Conservation (phyloP, 2,888 invertebrate genomes). For the Bellardia pandia region DNA sequence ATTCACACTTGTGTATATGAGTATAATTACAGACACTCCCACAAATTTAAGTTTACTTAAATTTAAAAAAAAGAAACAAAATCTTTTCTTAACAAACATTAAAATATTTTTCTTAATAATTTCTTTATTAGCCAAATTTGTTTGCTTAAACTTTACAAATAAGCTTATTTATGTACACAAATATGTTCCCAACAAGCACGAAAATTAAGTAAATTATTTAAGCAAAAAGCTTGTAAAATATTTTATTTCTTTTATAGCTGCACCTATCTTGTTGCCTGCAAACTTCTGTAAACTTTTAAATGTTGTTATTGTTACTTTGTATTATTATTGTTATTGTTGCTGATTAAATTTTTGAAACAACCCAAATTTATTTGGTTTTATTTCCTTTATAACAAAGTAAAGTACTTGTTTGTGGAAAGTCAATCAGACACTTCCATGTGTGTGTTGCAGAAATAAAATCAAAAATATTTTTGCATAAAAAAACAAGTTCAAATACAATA, state of each 20-base stretch:
- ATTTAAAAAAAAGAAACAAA: not conserved
- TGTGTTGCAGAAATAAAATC: not conserved
- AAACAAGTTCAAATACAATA: slow-evolving; percentile 14
- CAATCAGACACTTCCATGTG: not conserved
- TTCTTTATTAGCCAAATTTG: slow-evolving; percentile 6
- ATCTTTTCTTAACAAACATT: not conserved
- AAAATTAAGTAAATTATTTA: slow-evolving; percentile 7
- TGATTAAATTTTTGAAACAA: slow-evolving; percentile 29
- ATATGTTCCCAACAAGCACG: not conserved
- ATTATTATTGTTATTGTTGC: slow-evolving; percentile 21
- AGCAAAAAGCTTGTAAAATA: not conserved
- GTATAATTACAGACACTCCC: not conserved
- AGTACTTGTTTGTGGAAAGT: slow-evolving; percentile 13
- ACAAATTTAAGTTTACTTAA: not conserved
- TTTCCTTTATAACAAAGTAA: slow-evolving; percentile 11
- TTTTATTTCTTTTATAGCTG: not conserved
- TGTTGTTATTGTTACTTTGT: not conserved
- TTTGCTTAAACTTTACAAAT: not conserved
- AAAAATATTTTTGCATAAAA: slow-evolving; percentile 29
- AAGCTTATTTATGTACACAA: not conserved
- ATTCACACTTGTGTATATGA: not conserved
- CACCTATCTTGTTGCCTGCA: not conserved
- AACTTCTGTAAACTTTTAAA: slow-evolving; percentile 18
- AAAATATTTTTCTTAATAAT: not conserved
- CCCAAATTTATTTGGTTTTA: slow-evolving; percentile 15